Base-by-base conservation (phyloP, 2,888 invertebrate genomes). In the Patella caerulea region DNA sequence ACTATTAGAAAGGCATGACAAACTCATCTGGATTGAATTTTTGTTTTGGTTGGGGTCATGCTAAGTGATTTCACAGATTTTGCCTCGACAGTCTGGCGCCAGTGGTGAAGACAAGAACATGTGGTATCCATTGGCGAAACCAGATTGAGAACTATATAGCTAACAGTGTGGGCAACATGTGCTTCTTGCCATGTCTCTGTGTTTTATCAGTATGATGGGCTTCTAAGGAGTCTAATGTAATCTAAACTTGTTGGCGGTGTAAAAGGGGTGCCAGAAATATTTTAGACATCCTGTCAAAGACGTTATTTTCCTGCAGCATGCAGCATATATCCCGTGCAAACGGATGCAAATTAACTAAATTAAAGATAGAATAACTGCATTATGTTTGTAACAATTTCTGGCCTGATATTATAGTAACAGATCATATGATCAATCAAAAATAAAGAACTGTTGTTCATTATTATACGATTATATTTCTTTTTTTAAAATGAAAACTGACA, bases 1-100 rank as follows among this genome's bases (percentile, higher is more conserved):
- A 79, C 77, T 78, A 82, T 82, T 81, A 82, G 79, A 76, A 74
- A 79, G 74, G 79, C 79, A 81, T 79, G 80, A 73, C 79, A 78
- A 79, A 81, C 78, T 77, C 82, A 82, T 79, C 75, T 81, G 81
- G 81, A 74, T 77, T 78, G 76, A 75, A 77, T 83, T 80, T 83
- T 76, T 73, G 79, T 80, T 80, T 77, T 74, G 72, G 77, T 73
- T 73, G 78, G 75, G 81, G 83, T 83, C 81, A 80, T 71, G 71
- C 19, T 71, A 73, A 83, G 78, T 74, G 83, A 76, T 83, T 79
- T 73, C 73, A 74, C 83, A 83, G 83, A 79, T 80, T 81, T 74
- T 73, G 71, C 24, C 71, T 75, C 75, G 82, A 78, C 83, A 76
- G 78, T 29, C 73, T 78, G 83, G 83, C 83, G 83, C 83, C 83